Percentiles rank a stretch among this genome's conserved stretches.
phyloP scores from a whole-genome alignment of 1,140 invertebrate species.

The Epicauta chinensis region DNA sequence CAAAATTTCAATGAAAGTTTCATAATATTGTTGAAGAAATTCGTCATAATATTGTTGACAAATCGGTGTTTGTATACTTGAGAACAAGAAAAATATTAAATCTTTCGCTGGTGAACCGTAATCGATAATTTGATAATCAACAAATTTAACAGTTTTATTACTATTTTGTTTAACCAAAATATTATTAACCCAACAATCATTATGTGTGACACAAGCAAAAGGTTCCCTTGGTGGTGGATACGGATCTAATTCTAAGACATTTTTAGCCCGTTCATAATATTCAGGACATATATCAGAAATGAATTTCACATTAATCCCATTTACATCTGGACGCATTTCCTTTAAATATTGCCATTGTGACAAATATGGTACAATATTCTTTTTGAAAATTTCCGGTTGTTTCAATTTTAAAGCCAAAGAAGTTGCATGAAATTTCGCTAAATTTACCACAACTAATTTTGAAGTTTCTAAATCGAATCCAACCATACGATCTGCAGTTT shows the following conservation, averaged over 20 bases:
- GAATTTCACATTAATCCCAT: not conserved
- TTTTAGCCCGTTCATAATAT: not conserved
- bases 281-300: not conserved
- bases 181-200: constrained; percentile 44
- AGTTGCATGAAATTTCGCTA: constrained; percentile 43
- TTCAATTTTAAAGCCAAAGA: constrained; percentile 38
- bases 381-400: constrained; percentile 43
- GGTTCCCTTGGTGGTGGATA: constrained; percentile 8
- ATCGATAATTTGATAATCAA: constrained; percentile 54
- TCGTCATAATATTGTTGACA: constrained; percentile 41
- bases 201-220: constrained; percentile 23
- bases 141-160: constrained; percentile 47
- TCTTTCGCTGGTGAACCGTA: constrained; percentile 48
- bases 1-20: constrained; percentile 41
- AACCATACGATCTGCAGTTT: constrained; percentile 30
- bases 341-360: not conserved
- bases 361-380: constrained; percentile 36
- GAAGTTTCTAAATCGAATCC: constrained; percentile 40
- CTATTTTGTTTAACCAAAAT: constrained; percentile 45
- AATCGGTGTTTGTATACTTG: constrained; percentile 43
- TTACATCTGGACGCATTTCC: not conserved
- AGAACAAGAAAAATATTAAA: constrained; percentile 50
- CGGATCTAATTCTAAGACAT: not conserved
- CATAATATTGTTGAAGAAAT: constrained; percentile 47
- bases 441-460: constrained; percentile 30